Evolutionary conservation across 2,888 invertebrate genomes (phyloP).

Genomic region (Macrophya alboannulata): DNA sequence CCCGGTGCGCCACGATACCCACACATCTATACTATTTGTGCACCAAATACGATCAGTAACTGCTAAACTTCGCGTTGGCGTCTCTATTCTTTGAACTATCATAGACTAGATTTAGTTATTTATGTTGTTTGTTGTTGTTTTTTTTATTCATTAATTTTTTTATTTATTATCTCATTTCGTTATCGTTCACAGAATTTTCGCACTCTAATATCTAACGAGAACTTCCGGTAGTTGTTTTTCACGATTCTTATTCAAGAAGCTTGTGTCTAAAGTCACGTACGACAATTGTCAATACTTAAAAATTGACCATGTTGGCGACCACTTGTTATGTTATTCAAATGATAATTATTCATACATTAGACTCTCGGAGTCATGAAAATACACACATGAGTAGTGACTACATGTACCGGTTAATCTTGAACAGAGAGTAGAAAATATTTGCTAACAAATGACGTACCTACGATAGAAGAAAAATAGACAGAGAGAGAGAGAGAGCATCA

Average conservation of each 20-base stretch:
- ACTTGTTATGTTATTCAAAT: neutral
- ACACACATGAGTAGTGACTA: neutral
- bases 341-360: neutral
- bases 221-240: neutral
- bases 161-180: neutral
- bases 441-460: neutral
- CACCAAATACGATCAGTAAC: neutral
- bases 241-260: neutral
- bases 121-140: no score
- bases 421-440: conserved; percentile 26
- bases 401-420: neutral
- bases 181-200: neutral
- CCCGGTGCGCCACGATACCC: neutral
- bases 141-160: no score
- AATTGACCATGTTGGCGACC: neutral
- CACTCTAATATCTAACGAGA: neutral
- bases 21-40: neutral
- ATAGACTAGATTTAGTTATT: neutral
- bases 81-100: conserved; percentile 12
- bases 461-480: neutral
- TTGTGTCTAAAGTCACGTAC: neutral
- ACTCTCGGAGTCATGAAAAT: neutral
- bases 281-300: neutral
- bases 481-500: neutral
- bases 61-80: neutral